Base-by-base conservation (phyloP, 1,140 invertebrate genomes). In the Drosophila pectinifera region DNA sequence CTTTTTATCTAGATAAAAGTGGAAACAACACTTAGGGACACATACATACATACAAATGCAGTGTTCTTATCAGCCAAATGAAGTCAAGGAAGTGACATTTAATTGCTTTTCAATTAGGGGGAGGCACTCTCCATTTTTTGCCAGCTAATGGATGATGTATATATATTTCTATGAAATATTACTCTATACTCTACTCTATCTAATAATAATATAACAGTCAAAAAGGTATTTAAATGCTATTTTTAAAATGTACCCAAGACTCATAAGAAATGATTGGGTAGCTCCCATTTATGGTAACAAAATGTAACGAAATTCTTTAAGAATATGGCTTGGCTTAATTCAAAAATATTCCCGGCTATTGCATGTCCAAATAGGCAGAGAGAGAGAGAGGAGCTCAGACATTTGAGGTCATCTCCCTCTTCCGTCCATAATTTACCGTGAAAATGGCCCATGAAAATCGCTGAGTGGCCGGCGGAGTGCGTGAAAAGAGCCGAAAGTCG, bases 101-200 rank as follows among this genome's bases (percentile, higher is more conserved):
- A 79, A 86, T 86, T 86, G 82, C 62, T 82, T 82, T 86, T 79
- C 78, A 86, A 81, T 86, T 70, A 78, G 22, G 31, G 18, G 4
- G 22, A 28, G 20, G 7, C 16, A 43, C 18, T 42, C 16, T 41
- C 14, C 36, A 18, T 26, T 28, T 28, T 28, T 10, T 16, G 24
- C 2, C n/a, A 43, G 26, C 26, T 45, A 31, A 31, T 41, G 38
- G 49, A 24, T 28, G 2, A 18, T 13, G 11, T 1, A 16, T 34
- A 16, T 18, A 20, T 20, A 36, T 31, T 53, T 34, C 34, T 1
- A 13, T 4, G 14, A n/a, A 16, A 16, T 38, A 54, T 16, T 16
- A 13, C n/a, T 31, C n/a, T 3, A 49, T 49, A 48, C 28, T 16
- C 13, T 11, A 8, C n/a, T n/a, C n/a, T n/a, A n/a, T n/a, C n/a